Percentiles rank a stretch among this genome's conserved stretches.
Conservation (phyloP, 2,797 vertebrate genomes). For the Melanitta fusca region DNA sequence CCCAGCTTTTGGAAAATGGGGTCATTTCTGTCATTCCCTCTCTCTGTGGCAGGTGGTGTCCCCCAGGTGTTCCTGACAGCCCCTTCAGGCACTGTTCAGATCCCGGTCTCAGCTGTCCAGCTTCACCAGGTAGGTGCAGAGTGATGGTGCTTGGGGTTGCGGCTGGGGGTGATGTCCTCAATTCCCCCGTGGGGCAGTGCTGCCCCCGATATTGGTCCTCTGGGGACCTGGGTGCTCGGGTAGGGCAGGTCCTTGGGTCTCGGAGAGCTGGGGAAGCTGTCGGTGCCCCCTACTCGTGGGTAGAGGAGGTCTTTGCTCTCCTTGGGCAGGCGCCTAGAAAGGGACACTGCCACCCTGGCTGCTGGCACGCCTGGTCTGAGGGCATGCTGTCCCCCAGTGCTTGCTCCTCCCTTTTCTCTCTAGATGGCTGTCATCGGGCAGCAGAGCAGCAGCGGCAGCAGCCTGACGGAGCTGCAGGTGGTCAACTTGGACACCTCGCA, state of each 20-base stretch:
- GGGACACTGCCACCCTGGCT: background rate
- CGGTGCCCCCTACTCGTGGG: background rate
- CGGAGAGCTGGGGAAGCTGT: background rate
- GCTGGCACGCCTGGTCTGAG: background rate
- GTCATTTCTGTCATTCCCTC: background rate
- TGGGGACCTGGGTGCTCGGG: background rate
- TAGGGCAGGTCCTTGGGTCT: background rate
- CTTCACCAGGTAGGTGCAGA: constrained; percentile 92
- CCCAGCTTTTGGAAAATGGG: background rate
- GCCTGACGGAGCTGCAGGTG: constrained; percentile 96
- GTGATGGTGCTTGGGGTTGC: background rate
- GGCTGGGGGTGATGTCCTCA: background rate
- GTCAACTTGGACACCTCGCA: constrained; percentile 92
- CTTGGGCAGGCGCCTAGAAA: background rate
- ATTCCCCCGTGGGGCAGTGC: background rate
- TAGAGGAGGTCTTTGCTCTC: background rate
- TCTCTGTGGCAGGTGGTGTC: constrained; percentile 80
- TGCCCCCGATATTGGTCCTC: background rate
- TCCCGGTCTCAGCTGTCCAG: constrained; percentile 96
- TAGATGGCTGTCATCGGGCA: constrained; percentile 97
- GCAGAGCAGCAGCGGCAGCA: constrained; percentile 93
- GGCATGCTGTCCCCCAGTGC: background rate
- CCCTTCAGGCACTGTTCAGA: constrained; percentile 95
- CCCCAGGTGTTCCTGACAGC: constrained; percentile 96
- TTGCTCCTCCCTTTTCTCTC: constrained; percentile 58